Evolutionary conservation across 2,888 invertebrate genomes (phyloP).

Genomic region (Sympetrum striolatum): DNA sequence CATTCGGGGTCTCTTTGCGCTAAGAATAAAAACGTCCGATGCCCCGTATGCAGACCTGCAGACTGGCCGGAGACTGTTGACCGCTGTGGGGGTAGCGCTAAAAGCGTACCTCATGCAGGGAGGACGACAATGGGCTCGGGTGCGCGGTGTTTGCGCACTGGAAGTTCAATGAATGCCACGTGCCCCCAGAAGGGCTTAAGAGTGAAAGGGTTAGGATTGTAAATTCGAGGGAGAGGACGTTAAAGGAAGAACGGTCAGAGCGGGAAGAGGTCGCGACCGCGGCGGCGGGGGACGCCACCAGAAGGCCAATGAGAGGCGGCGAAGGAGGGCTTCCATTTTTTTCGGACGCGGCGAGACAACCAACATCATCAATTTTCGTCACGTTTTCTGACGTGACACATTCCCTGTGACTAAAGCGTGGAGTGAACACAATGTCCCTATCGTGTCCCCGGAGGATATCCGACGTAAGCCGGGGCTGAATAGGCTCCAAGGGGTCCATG

Average conservation of each 20-base stretch:
- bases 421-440: background rate
- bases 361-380: conserved; percentile 33
- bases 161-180: conserved; percentile 18
- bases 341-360: background rate
- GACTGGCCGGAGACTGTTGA: background rate
- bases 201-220: background rate
- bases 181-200: background rate
- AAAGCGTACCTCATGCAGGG: background rate
- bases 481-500: background rate
- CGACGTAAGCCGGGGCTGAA: conserved; percentile 4
- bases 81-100: background rate
- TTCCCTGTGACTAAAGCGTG: background rate
- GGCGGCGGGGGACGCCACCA: background rate
- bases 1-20: background rate
- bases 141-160: background rate
- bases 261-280: background rate
- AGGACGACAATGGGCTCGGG: background rate
- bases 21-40: background rate
- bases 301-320: background rate
- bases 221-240: background rate
- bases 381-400: conserved; percentile 34
- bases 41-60: background rate
- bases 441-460: background rate
- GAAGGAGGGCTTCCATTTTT: too few relatives aligned
- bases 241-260: background rate